Evolutionary conservation across 2,113 vertebrate species (phyloP).

Genomic region (Apistogramma diplotaenia): DNA sequence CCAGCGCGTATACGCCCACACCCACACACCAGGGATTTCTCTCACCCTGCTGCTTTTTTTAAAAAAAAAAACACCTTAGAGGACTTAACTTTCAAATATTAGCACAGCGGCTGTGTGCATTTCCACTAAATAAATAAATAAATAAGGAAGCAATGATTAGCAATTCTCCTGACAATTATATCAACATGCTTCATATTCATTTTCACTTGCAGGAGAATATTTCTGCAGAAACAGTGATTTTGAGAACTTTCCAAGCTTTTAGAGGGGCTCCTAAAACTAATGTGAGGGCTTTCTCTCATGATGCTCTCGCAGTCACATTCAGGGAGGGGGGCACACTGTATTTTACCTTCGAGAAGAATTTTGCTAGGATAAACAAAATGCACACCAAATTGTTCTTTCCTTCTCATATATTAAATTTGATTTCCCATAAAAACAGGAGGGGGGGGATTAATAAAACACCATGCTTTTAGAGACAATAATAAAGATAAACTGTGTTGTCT

Average conservation of each 20-base stretch:
- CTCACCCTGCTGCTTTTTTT: not conserved
- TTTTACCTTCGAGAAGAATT: not conserved
- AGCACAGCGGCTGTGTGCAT: slow-evolving; percentile 64
- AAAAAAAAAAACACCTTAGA: slow-evolving; percentile 67
- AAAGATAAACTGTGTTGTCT: not conserved
- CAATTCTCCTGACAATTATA: slow-evolving; percentile 56
- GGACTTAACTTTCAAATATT: slow-evolving; percentile 78
- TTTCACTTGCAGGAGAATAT: slow-evolving; percentile 70
- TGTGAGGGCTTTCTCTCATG: not conserved
- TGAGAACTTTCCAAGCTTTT: slow-evolving; percentile 54
- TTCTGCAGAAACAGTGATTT: slow-evolving; percentile 64
- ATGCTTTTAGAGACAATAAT: not conserved
- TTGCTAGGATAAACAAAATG: not conserved
- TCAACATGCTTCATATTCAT: slow-evolving; percentile 64
- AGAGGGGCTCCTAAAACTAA: not conserved
- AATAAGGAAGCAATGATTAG: slow-evolving; percentile 64
- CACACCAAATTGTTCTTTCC: not conserved
- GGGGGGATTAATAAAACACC: not conserved
- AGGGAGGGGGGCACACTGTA: not conserved
- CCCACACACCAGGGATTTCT: slow-evolving; percentile 38
- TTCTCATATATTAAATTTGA: not conserved
- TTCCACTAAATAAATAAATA: slow-evolving; percentile 75
- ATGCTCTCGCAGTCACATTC: not conserved
- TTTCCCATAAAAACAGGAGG: not conserved
- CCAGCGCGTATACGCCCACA: not conserved